Conservation (phyloP, 2,797 vertebrate species). For the Oceanodroma leucorhoa region DNA sequence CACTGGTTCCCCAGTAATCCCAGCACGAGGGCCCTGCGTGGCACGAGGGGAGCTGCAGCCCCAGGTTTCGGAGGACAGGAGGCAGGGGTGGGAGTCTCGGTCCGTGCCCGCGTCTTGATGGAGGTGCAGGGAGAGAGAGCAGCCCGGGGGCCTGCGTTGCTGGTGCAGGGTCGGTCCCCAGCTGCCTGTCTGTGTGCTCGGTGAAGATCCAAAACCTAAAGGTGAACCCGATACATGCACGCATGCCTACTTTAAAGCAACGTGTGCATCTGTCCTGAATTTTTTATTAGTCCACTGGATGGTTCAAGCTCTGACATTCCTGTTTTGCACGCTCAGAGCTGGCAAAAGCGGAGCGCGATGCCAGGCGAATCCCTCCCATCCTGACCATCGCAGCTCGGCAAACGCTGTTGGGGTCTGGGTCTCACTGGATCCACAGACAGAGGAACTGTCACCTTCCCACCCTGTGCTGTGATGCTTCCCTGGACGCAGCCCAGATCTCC, state of each 20-base stretch:
- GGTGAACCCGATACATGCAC: fast-evolving
- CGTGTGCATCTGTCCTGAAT: fast-evolving
- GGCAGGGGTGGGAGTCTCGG: fast-evolving
- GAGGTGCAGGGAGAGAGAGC: neutral
- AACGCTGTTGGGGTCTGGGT: fast-evolving
- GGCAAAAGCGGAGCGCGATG: neutral
- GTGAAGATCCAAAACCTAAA: neutral
- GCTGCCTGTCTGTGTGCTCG: neutral
- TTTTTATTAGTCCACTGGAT: fast-evolving
- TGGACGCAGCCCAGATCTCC: neutral
- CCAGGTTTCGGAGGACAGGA: neutral
- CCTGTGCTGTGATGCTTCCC: neutral
- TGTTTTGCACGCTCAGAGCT: neutral
- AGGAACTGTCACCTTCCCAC: neutral
- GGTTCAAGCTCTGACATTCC: neutral
- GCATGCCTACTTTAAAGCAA: neutral
- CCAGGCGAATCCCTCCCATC: neutral
- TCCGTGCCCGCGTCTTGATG: fast-evolving
- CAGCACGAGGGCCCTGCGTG: neutral
- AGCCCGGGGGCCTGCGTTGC: fast-evolving
- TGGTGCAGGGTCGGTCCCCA: neutral
- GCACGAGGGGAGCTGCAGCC: neutral
- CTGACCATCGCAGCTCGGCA: neutral
- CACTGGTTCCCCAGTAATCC: neutral
- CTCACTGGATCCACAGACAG: neutral